Percentiles rank a stretch among this genome's conserved stretches.
Conservation (phyloP, 2,888 invertebrate species). For the Athrips mouffetella region DNA sequence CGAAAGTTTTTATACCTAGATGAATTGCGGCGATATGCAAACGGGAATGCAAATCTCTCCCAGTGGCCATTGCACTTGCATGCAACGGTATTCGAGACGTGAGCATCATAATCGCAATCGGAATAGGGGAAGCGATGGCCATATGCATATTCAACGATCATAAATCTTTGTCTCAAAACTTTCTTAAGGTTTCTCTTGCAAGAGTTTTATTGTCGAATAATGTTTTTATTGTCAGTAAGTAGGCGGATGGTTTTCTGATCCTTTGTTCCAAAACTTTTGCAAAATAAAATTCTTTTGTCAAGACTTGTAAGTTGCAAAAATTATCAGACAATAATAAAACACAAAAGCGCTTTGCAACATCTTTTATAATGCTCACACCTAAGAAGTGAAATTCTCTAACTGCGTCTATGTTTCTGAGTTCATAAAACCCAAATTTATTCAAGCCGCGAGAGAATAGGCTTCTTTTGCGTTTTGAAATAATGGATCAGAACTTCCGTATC, state of each 20-base stretch:
- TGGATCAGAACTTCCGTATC: neutral
- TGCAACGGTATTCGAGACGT: conserved; percentile 60
- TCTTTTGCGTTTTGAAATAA: neutral
- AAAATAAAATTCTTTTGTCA: too few relatives aligned
- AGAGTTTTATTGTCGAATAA: conserved; percentile 11
- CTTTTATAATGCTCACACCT: too few relatives aligned
- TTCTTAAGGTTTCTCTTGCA: conserved; percentile 29
- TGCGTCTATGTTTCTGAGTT: too few relatives aligned
- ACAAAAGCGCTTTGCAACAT: too few relatives aligned
- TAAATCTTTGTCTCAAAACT: conserved; percentile 39
- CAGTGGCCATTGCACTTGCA: conserved; percentile 64
- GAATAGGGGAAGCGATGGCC: conserved; percentile 48
- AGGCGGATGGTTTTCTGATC: neutral
- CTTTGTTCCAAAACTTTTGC: neutral
- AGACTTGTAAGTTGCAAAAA: neutral
- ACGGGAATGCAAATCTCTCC: conserved; percentile 54
- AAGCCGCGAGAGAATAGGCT: too few relatives aligned
- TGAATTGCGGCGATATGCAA: conserved; percentile 54
- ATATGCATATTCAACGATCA: conserved; percentile 51
- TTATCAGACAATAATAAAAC: too few relatives aligned
- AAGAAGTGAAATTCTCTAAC: too few relatives aligned
- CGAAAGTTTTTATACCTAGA: conserved; percentile 57
- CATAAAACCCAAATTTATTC: too few relatives aligned
- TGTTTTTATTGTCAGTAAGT: conserved; percentile 16
- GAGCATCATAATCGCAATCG: conserved; percentile 48